Evolutionary conservation across 2,113 vertebrate genomes (phyloP).

Genomic region (Corythaeola cristata): DNA sequence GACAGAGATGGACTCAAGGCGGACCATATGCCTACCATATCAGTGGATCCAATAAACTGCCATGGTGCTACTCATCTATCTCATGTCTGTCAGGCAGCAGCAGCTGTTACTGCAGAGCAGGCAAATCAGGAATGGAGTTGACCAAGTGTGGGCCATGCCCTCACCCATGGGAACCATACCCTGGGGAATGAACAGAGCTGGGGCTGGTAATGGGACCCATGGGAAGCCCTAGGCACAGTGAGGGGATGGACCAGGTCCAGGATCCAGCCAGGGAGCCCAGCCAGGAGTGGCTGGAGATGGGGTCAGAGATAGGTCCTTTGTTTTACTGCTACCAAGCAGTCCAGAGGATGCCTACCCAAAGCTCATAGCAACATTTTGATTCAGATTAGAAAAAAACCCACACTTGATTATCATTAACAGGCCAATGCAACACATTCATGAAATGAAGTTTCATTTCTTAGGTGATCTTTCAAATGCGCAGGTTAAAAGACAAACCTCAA

Average conservation of each 20-base stretch:
- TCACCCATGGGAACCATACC: neutral
- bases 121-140: rapidly evolving
- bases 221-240: neutral
- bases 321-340: neutral
- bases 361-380: neutral
- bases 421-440: neutral
- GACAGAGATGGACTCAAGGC: neutral
- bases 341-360: neutral
- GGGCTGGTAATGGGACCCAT: neutral
- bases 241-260: no score
- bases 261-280: neutral
- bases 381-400: neutral
- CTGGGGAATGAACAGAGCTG: rapidly evolving
- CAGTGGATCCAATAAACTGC: neutral
- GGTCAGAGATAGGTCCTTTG: neutral
- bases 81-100: neutral
- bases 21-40: rapidly evolving
- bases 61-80: neutral
- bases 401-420: neutral
- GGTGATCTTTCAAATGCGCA: neutral
- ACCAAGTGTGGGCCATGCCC: rapidly evolving
- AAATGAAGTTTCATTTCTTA: neutral
- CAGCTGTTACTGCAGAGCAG: neutral
- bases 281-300: neutral
- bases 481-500: neutral